A percentile compares a stretch with the other conserved stretches of the same genome.
phyloP scores from a whole-genome alignment of 2,797 vertebrate species.

The Cynodonichthys magdalenae region DNA sequence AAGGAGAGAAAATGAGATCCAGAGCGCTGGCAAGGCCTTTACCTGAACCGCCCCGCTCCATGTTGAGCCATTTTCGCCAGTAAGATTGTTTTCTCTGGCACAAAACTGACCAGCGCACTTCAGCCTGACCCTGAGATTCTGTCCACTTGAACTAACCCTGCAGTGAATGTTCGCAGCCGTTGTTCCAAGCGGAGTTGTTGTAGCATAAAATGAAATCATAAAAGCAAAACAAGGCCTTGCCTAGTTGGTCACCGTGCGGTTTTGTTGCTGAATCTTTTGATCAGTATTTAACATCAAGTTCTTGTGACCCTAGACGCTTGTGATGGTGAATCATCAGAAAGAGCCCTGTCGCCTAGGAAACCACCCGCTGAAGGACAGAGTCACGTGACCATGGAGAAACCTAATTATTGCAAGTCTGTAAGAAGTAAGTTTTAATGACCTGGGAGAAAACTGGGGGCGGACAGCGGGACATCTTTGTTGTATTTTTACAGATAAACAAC shows the following conservation, averaged over 20 bases:
- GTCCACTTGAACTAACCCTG: conserved; percentile 45
- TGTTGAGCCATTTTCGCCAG: conserved; percentile 67
- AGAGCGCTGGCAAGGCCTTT: conserved; percentile 77
- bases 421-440: conserved; percentile 87
- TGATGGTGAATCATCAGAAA: conserved; percentile 73
- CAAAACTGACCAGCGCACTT: conserved; percentile 30
- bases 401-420: conserved; percentile 83
- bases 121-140: conserved; percentile 33
- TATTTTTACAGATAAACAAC: conserved; percentile 60
- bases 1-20: conserved; percentile 81
- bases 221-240: no score
- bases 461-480: conserved; percentile 39
- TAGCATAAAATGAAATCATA: no score
- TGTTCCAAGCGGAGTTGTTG: no score
- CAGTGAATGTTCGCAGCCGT: conserved; percentile 2
- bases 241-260: not conserved
- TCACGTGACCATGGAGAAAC: conserved; percentile 78
- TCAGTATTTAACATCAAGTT: conserved; percentile 19
- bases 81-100: conserved; percentile 71
- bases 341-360: conserved; percentile 74
- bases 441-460: conserved; percentile 47
- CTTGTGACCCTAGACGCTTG: conserved; percentile 82
- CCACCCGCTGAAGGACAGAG: conserved; percentile 75
- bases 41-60: conserved; percentile 70
- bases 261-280: not conserved